Evolutionary conservation across 2,113 vertebrate genomes (phyloP).

Genomic region (Poeciliopsis retropinna): DNA sequence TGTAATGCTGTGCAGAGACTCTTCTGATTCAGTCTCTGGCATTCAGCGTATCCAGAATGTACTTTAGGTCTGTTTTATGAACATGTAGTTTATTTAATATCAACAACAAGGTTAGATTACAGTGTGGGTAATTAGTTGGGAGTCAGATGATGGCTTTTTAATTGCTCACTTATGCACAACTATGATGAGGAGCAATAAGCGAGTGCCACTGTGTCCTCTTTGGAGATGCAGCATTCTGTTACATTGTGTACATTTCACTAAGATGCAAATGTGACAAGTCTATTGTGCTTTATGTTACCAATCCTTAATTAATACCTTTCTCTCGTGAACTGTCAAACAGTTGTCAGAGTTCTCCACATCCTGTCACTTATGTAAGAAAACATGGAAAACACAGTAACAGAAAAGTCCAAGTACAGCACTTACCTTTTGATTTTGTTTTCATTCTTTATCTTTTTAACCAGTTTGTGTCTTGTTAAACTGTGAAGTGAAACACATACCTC

Average conservation of each 20-base stretch:
- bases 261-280: constrained; percentile 48
- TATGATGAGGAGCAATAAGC: constrained; percentile 63
- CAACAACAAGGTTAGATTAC: constrained; percentile 64
- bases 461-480: constrained; percentile 58
- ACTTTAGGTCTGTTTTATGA: constrained; percentile 57
- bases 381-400: constrained; percentile 51
- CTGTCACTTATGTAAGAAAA: constrained; percentile 47
- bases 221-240: constrained; percentile 59
- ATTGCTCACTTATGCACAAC: constrained; percentile 64
- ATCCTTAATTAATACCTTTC: constrained; percentile 28
- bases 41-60: constrained; percentile 35
- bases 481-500: constrained; percentile 62
- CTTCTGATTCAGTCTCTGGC: constrained; percentile 33
- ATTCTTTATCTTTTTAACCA: constrained; percentile 19
- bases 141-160: constrained; percentile 72
- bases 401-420: constrained; percentile 54
- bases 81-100: constrained; percentile 64
- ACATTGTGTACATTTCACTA: constrained; percentile 30
- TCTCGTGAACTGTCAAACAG: constrained; percentile 54
- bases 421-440: constrained; percentile 37
- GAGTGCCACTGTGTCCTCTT: constrained; percentile 47
- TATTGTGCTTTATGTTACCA: constrained; percentile 40
- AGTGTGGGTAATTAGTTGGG: constrained; percentile 69
- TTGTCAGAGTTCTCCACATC: constrained; percentile 60
- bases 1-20: constrained; percentile 51